Base-by-base conservation (phyloP, 2,888 invertebrate species). In the Plebejus anna region DNA sequence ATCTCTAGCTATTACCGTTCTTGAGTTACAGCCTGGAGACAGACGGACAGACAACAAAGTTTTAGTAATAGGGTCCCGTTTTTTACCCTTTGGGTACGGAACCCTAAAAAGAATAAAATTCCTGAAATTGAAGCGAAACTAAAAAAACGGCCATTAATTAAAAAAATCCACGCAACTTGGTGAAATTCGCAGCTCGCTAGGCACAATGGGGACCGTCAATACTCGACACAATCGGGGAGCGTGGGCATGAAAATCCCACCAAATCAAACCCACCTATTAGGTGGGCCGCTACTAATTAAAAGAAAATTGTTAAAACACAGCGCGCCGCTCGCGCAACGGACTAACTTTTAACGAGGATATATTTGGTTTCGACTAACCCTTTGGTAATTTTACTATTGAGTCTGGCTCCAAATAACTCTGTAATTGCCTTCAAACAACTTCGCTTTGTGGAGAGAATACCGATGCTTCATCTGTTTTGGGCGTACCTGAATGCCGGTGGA, bases 341-440 rank as follows among this genome's bases (percentile, higher is more conserved):
- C 90, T 88, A 94, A 93, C 92, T 94, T 93, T 94, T 94, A 94
- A 94, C 92, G 94, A 93, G 93, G 90, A 93, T 93, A 90, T 93
- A 92, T 93, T 92, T 90, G 92, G 90, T 90, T 92, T 90, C 89
- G 87, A 89, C 89, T 89, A 89, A 92, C 92, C 92, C 92, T 92
- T 94, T 92, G 90, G 91, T 91, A 89, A 92, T 91, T 92, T 90
- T 88, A 89, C 90, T 89, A 92, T 92, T 88, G 91, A 91, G 88
- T 90, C 90, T 88, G 89, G 87, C 90, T 91, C 91, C 90, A 91
- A 94, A 94, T 92, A 94, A 92, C 90, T 91, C 89, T 83, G 86
- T 93, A 92, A 93, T 92, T 92, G 91, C 91, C 92, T 92, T 90
- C 88, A 91, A 92, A 91, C 90, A 92, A 92, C 88, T 90, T 89